A percentile compares a stretch with the other conserved stretches of the same genome.
Evolutionary conservation across 2,888 invertebrate species (phyloP).

Genomic region (Cantharis rustica): DNA sequence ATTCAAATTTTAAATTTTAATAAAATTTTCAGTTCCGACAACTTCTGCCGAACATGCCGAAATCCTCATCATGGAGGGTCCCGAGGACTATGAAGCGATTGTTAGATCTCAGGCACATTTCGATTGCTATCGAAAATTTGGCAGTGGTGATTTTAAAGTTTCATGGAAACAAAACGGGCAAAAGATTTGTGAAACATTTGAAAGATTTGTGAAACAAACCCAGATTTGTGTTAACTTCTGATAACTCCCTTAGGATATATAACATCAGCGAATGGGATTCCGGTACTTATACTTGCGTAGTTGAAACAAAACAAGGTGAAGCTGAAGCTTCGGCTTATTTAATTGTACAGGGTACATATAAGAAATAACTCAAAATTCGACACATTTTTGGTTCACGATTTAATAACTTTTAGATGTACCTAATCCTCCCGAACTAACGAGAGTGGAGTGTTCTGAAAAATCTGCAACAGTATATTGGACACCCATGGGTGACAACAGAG

Average conservation of each 20-base stretch:
- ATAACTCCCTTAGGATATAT: slow-evolving; percentile 92
- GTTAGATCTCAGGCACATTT: slow-evolving; percentile 89
- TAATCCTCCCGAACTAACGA: slow-evolving; percentile 75
- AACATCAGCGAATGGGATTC: slow-evolving; percentile 95
- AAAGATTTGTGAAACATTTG: no score
- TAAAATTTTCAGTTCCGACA: slow-evolving; percentile 68
- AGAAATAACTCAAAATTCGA: not conserved
- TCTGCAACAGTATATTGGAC: slow-evolving; percentile 85
- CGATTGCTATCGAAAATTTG: slow-evolving; percentile 91
- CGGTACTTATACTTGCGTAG: slow-evolving; percentile 93
- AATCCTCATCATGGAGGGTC: slow-evolving; percentile 74
- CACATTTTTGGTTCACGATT: slow-evolving; percentile 25
- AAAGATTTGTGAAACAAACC: slow-evolving; percentile 88
- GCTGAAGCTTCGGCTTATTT: slow-evolving; percentile 85
- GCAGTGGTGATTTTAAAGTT: slow-evolving; percentile 79
- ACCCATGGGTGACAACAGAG: slow-evolving; percentile 92
- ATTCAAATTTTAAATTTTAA: not conserved
- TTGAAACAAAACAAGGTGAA: no score
- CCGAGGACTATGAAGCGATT: slow-evolving; percentile 90
- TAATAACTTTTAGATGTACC: slow-evolving; percentile 73
- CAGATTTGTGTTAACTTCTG: slow-evolving; percentile 81
- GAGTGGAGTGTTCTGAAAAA: slow-evolving; percentile 70
- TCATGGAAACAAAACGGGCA: slow-evolving; percentile 88
- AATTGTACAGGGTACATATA: slow-evolving; percentile 77
- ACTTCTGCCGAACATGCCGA: slow-evolving; percentile 89